Evolutionary conservation across 2,888 invertebrate genomes (phyloP), one percentile per base, ranked within the genome.

Genomic region (Cacoxenus indagator): DNA sequence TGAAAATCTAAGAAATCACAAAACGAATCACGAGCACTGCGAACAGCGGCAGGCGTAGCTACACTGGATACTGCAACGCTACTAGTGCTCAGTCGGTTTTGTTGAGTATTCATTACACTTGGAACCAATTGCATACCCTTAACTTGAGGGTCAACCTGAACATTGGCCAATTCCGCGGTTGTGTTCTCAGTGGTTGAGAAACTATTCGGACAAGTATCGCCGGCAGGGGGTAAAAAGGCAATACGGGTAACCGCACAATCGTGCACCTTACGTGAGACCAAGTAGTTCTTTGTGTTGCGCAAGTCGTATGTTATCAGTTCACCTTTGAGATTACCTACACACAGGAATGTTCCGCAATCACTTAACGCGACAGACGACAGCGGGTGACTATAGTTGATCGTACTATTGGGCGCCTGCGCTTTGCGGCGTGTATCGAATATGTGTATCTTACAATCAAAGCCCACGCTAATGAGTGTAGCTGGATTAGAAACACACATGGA

Each of bases 241-340:
- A 87, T 81, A 2, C 87, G 76, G 0, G 78, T 78, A 0, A 88
- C 85, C 3, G 80, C 81, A 8, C 78, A 75, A 26, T 86, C 86
- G 37, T 87, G 87, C 0, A 86, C 76, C 14, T 78, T 77, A 22
- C 78, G 81, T 4, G 84, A 78, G 0, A 78, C 75, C 55, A 88
- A 57, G 14, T 77, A 80, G 4, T 73, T 59, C 64, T 85, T 86
- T 4, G 85, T 81, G 65, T 81, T 86, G 17, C 88, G 79, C 73
- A 87, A 82, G 69, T 88, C 88, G 67, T 86, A 87, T 6, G 85
- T 75, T 2, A 86, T 84, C 0, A 88, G 73, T 68, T 88, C 88
- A 0, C 88, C 88, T 59, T 88, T 88, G 0, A 88, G 77, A 73
- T 86, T 87, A 0, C 88, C 88, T 1, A 83, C 86, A 73, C 86